Evolutionary conservation across 2,797 vertebrate genomes (phyloP), one percentile per base, ranked within the genome.

Genomic region (Naso thynnoides): DNA sequence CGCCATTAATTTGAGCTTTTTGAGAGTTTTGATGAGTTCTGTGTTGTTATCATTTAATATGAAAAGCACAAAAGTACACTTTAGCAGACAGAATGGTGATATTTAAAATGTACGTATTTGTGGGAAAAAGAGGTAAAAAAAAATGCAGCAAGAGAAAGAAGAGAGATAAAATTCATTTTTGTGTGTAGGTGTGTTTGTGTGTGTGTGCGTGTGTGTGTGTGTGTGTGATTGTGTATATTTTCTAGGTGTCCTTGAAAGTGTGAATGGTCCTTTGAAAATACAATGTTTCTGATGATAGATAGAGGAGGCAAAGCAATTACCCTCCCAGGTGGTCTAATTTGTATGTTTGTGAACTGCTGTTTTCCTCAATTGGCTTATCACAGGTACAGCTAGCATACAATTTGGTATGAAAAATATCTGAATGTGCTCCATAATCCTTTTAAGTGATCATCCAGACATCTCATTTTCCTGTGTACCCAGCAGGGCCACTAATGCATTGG

Each of bases 261-360:
- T 54, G 50, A 78, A 73, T 53, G 21, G 48, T 62, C 15, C 62
- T 81, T 50, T 83, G 54, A 82, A 86, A 65, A 27, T 65, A 54
- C 58, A 58, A 8, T 26, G 56, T 75, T 77, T 36, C 39, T 61
- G 78, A 78, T 83, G 73, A 83, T 66, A 57, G 81, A 81, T 74
- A 69, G 67, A 5, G 50, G 27, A 76, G 52, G 56, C 2, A 0
- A 69, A 82, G 75, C 81, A 69, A 81, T 90, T 87, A 77, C 81
- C 83, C 64, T 84, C 67, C 79, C 66, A 78, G 73, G 80, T 85
- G 79, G 80, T 88, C 73, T 80, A 78, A 88, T 86, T 83, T 86
- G 69, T 81, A 79, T 71, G 66, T 85, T 84, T 84, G 64, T 76
- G 78, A 82, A 80, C 42, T n/a, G 47, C 45, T 69, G 56, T 78